Percentiles rank a stretch among this genome's conserved stretches.
These are phyloP conservation scores for Antheraea assamensis DNA, from an alignment of 2,888 invertebrate species.

Conservation along the genomic window DNA sequence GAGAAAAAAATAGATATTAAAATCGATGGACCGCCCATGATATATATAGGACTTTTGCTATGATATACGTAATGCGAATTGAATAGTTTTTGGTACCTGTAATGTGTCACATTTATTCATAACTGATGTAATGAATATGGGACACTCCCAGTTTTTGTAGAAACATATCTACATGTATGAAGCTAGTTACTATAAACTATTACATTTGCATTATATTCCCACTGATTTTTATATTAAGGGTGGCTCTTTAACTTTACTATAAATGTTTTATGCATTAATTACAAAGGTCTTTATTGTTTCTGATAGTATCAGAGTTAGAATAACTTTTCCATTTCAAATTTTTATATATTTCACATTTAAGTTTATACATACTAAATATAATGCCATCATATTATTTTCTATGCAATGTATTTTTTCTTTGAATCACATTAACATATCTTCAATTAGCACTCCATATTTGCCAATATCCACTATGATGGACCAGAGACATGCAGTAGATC, in stretches of 20 bases:
- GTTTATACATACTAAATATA: too few relatives aligned
- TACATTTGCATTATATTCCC: neutral
- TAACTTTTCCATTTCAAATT: neutral
- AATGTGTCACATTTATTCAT: neutral
- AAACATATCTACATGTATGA: neutral
- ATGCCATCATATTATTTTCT: too few relatives aligned
- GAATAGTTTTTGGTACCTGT: neutral
- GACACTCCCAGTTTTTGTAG: constrained; percentile 5
- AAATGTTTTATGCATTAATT: neutral
- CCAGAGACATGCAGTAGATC: too few relatives aligned
- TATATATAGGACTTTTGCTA: neutral
- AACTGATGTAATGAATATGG: neutral
- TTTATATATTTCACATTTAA: neutral
- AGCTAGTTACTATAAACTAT: neutral
- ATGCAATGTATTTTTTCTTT: too few relatives aligned
- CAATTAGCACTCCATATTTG: too few relatives aligned
- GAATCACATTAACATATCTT: too few relatives aligned
- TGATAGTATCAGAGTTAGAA: neutral
- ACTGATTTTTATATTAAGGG: neutral
- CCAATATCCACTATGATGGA: too few relatives aligned
- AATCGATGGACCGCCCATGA: neutral
- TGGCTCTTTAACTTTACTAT: neutral
- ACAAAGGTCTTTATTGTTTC: neutral
- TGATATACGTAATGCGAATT: neutral
- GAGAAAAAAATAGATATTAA: neutral